Evolutionary conservation across 2,888 invertebrate species (phyloP).

Genomic region (Epinotia demarniana): DNA sequence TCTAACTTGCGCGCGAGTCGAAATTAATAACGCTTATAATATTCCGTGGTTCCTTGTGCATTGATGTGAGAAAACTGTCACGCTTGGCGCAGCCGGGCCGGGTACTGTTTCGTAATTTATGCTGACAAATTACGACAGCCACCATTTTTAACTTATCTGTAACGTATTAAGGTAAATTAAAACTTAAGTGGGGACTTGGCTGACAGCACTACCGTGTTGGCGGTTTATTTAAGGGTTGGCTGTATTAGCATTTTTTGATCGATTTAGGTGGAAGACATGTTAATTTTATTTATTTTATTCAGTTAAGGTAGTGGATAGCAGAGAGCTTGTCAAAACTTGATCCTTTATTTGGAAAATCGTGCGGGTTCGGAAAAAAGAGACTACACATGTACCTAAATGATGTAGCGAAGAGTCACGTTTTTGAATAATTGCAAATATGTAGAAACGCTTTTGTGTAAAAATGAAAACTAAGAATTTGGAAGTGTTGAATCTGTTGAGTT

Average conservation of each 20-base stretch:
- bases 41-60: constrained; percentile 52
- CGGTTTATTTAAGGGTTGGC: neutral
- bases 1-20: constrained; percentile 25
- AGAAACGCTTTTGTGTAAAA: too few species aligned
- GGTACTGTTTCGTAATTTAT: constrained; percentile 28
- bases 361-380: too few species aligned
- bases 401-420: too few species aligned
- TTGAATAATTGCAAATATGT: too few species aligned
- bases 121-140: constrained; percentile 40
- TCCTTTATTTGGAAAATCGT: too few species aligned
- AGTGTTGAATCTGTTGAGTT: too few species aligned
- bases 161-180: constrained; percentile 33
- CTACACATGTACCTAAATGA: too few species aligned
- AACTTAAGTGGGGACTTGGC: constrained; percentile 24
- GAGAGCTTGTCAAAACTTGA: too few species aligned
- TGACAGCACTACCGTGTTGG: constrained; percentile 8
- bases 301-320: too few species aligned
- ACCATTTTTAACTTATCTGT: constrained; percentile 35
- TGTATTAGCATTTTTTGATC: constrained; percentile 7
- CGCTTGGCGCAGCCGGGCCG: constrained; percentile 49
- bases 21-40: constrained; percentile 47
- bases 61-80: constrained; percentile 59
- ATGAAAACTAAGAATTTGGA: too few species aligned
- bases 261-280: neutral
- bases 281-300: neutral